Percentiles rank a stretch among this genome's conserved stretches.
phyloP scores from a whole-genome alignment of 2,797 vertebrate genomes.

The Rhynchonycteris naso region DNA sequence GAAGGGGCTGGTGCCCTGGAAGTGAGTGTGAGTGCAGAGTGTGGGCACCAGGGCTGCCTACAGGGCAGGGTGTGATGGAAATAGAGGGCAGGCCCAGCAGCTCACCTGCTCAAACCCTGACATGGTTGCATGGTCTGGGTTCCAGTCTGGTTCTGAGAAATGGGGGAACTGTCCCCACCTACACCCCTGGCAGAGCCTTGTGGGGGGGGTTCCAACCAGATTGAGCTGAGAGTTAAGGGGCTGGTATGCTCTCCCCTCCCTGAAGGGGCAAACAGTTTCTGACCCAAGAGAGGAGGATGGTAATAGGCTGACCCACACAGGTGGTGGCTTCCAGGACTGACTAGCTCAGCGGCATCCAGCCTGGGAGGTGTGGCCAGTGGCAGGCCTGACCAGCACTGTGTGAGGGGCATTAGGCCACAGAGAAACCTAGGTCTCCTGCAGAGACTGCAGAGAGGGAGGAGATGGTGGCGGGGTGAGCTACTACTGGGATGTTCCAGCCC shows the following conservation, averaged over 20 bases:
- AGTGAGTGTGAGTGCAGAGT: background rate
- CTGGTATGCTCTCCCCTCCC: background rate
- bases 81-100: background rate
- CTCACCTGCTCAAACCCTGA: background rate
- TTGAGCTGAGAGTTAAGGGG: background rate
- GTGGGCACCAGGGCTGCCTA: fast-evolving
- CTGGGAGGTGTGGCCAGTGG: background rate
- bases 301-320: background rate
- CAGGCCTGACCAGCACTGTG: fast-evolving
- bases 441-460: background rate
- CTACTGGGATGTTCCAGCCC: background rate
- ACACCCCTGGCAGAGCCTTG: background rate
- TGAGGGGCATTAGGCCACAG: too few relatives aligned
- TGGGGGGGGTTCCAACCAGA: background rate
- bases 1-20: background rate
- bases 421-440: background rate
- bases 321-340: background rate
- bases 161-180: background rate
- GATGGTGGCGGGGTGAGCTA: fast-evolving
- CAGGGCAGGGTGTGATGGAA: background rate
- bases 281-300: background rate
- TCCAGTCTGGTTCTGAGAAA: background rate
- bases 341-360: background rate
- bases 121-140: fast-evolving
- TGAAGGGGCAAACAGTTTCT: background rate